Base-by-base conservation (phyloP, 2,888 invertebrate genomes). In the Epistrophe eligans region DNA sequence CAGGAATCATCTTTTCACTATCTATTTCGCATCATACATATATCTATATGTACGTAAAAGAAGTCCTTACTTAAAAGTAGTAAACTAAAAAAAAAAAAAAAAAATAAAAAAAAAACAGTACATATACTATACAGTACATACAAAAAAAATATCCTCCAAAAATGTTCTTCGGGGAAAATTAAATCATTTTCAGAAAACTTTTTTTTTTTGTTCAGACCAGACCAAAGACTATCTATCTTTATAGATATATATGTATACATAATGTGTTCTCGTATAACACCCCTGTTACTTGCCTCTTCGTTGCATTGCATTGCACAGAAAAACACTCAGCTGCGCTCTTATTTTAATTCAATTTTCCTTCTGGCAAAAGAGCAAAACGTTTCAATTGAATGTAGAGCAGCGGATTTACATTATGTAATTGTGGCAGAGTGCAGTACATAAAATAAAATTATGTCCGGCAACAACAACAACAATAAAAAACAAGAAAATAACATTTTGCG, bases 301-400 rank as follows among this genome's bases (percentile, higher is more conserved):
- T 35, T 45, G 64, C 43, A 57, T 48, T 48, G 45, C 52, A 50
- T 24, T 43, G 45, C 45, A 64, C 48, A 45, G 48, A 72, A 84
- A 60, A 62, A 57, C 73, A 48, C 77, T 50, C 87, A 79, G 76
- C 66, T 83, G 87, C 74, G 83, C 87, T 87, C 87, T 87, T 83
- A 87, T 87, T 87, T 87, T 87, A 87, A 87, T 87, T 87, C 87
- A 87, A 87, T 87, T 87, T 87, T 87, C 66, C 87, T 83, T 87
- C 87, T 76, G 79, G 87, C 79, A 87, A 87, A 87, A 87, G 87
- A 87, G 87, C 87, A 83, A 87, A 87, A 87, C 79, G 87, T 83
- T 87, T 83, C 79, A 87, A 87, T 87, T 83, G 87, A 87, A 87
- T 87, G 83, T 87, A 60, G 87, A 87, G 87, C 87, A 87, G 40